Percentiles rank a stretch among this genome's conserved stretches.
Evolutionary conservation across 2,888 invertebrate species (phyloP).

Genomic region (Pollenia griseotomentosa): DNA sequence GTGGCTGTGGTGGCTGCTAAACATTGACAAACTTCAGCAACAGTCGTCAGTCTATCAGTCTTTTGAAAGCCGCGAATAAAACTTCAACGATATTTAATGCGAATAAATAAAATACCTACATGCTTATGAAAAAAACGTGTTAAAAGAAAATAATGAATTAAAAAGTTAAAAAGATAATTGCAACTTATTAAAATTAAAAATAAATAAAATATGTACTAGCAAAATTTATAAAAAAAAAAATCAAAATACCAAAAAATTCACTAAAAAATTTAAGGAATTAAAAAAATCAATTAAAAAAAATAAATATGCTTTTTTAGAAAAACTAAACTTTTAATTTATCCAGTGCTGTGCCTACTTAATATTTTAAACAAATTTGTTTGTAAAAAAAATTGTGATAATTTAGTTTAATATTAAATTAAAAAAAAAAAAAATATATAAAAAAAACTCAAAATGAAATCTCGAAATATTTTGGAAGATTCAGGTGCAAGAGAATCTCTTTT

Average conservation of each 20-base stretch:
- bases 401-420: constrained; percentile 31
- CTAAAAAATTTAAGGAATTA: background rate
- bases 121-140: background rate
- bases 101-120: background rate
- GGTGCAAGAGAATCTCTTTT: constrained; percentile 78
- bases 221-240: background rate
- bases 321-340: background rate
- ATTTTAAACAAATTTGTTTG: background rate
- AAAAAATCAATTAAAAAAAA: background rate
- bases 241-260: background rate
- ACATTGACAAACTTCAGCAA: constrained; percentile 70
- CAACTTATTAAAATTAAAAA: constrained; percentile 1
- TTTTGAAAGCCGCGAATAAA: constrained; percentile 65
- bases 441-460: constrained; percentile 54
- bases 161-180: constrained; percentile 15
- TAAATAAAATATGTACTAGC: background rate
- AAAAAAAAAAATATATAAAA: constrained; percentile 30
- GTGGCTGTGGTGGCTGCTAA: constrained; percentile 63
- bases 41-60: constrained; percentile 65
- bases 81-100: constrained; percentile 60
- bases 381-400: constrained; percentile 40
- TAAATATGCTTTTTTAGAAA: background rate
- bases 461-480: constrained; percentile 60
- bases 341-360: constrained; percentile 44
- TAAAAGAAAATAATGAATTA: constrained; percentile 20